Conservation (phyloP, 2,113 vertebrate genomes). For the Melierax canorus region DNA sequence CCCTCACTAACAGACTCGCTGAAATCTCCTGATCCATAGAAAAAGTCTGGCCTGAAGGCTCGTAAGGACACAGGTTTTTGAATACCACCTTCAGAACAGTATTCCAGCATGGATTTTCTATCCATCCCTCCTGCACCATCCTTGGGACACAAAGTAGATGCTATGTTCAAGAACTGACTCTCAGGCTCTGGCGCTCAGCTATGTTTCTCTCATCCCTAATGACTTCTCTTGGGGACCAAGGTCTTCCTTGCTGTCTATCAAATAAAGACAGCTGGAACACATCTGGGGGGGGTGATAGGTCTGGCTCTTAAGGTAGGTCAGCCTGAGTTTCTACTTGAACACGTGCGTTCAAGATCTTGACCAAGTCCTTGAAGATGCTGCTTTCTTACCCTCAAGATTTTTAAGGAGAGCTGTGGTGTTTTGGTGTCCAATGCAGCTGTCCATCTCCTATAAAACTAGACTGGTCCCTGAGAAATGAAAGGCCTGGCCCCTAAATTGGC, state of each 20-base stretch:
- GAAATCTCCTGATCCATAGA: neutral
- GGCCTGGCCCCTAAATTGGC: neutral
- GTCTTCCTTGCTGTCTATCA: neutral
- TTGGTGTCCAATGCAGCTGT: neutral
- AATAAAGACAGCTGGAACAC: neutral
- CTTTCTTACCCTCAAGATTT: neutral
- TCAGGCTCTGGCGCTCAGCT: neutral
- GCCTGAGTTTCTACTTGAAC: neutral
- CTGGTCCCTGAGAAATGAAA: neutral
- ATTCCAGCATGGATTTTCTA: neutral
- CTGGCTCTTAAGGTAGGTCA: neutral
- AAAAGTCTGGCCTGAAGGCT: neutral
- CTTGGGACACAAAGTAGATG: neutral
- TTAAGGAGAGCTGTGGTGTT: neutral
- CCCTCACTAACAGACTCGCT: neutral
- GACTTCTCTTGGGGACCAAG: neutral
- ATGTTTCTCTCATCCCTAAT: neutral
- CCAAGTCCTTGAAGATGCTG: neutral
- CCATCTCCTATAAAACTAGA: neutral
- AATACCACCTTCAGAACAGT: neutral
- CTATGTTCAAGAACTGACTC: neutral
- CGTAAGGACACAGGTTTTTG: neutral
- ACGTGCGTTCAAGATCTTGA: neutral
- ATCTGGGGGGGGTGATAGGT: neutral
- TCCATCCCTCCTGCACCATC: fast-evolving